These are phyloP conservation scores for Hippocampus guttulatus DNA, from an alignment of 2,113 vertebrate species.

Conservation along the genomic window DNA sequence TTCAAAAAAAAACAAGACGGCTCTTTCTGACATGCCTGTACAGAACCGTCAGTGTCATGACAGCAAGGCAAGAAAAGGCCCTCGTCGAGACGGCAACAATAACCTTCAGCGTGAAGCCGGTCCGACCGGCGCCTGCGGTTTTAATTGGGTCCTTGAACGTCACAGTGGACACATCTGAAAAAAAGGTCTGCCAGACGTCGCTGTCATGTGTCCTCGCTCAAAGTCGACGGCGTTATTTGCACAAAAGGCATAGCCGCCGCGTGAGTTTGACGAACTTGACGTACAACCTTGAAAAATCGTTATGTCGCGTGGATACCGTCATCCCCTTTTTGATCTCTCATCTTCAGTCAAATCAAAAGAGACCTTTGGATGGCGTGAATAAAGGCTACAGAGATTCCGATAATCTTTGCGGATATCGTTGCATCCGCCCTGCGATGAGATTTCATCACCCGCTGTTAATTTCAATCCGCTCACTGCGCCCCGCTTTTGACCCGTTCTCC, in stretches of 20 bases:
- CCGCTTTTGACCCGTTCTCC: slow-evolving; percentile 22
- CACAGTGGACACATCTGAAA: slow-evolving; percentile 42
- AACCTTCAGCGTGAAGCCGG: slow-evolving; percentile 28
- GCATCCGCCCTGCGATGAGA: slow-evolving; percentile 11
- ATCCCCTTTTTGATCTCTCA: slow-evolving; percentile 31
- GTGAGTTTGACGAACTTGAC: background rate
- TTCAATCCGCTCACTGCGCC: slow-evolving; percentile 3
- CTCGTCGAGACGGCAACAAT: background rate
- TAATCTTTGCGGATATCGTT: slow-evolving; percentile 36
- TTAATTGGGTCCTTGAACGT: slow-evolving; percentile 65
- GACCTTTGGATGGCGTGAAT: slow-evolving; percentile 31
- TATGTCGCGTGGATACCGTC: background rate
- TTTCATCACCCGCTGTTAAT: slow-evolving; percentile 17
- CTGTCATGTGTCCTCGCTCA: slow-evolving; percentile 13
- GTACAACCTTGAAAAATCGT: background rate
- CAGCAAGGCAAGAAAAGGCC: background rate
- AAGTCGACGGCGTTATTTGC: background rate
- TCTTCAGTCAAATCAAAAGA: slow-evolving; percentile 53
- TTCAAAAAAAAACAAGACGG: slow-evolving; percentile 1
- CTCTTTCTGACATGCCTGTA: slow-evolving; percentile 5
- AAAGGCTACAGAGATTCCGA: slow-evolving; percentile 35
- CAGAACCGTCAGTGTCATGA: slow-evolving; percentile 24
- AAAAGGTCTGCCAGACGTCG: slow-evolving; percentile 27
- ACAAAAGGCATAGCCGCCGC: background rate
- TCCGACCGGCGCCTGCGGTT: slow-evolving; percentile 47